phyloP scores from a whole-genome alignment of 1,140 invertebrate species.

The Mycetomoellerius zeteki region DNA sequence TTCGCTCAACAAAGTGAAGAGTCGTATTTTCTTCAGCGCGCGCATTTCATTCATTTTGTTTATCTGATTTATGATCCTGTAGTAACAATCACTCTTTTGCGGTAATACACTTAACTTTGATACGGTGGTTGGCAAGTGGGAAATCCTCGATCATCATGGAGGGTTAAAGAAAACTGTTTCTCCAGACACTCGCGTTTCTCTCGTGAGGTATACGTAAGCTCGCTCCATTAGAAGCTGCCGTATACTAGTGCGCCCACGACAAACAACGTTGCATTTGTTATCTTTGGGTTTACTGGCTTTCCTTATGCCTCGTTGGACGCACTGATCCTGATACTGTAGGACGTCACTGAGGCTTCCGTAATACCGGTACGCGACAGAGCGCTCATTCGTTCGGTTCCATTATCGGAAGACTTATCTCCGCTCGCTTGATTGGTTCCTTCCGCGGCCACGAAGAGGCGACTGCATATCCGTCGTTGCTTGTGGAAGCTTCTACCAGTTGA shows the following conservation, averaged over 20 bases:
- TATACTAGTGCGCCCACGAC: conserved; percentile 41
- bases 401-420: conserved; percentile 81
- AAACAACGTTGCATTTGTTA: conserved; percentile 74
- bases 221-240: conserved; percentile 22
- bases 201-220: neutral
- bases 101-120: conserved; percentile 8
- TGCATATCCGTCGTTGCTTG: conserved; percentile 28
- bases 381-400: conserved; percentile 78
- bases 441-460: conserved; percentile 66
- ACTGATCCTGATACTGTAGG: conserved; percentile 72
- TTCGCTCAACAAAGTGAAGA: conserved; percentile 1
- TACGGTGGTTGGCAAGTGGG: conserved; percentile 12
- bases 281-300: conserved; percentile 74
- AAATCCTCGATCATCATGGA: neutral
- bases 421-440: conserved; percentile 79
- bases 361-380: conserved; percentile 51
- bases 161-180: conserved; percentile 26
- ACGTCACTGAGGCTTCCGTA: conserved; percentile 63
- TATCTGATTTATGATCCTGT: neutral
- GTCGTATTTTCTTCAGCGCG: neutral
- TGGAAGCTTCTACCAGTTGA: neutral
- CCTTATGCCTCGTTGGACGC: conserved; percentile 68
- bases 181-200: neutral
- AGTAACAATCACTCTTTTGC: conserved; percentile 3
- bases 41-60: neutral